Conservation (phyloP, 2,888 invertebrate species). For the Amiota minor region DNA sequence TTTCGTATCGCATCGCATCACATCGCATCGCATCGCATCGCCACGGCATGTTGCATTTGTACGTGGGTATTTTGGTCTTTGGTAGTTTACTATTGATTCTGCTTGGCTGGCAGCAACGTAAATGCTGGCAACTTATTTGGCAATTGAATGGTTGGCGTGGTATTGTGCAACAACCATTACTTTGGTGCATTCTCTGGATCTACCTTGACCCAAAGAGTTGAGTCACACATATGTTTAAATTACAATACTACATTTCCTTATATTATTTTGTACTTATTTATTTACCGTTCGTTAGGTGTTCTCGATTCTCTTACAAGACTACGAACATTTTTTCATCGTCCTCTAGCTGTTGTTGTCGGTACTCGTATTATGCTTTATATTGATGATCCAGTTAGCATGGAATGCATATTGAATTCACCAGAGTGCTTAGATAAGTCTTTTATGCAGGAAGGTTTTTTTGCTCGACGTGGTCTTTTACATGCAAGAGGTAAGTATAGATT, state of each 20-base stretch:
- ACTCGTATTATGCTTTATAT: constrained; percentile 65
- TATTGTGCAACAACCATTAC: constrained; percentile 66
- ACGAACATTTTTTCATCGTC: constrained; percentile 61
- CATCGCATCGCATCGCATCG: background rate
- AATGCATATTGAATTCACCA: constrained; percentile 66
- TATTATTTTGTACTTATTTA: too few species aligned
- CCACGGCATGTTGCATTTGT: constrained; percentile 47
- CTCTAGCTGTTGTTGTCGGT: constrained; percentile 65
- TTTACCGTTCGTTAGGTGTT: constrained; percentile 50
- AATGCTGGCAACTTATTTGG: constrained; percentile 69
- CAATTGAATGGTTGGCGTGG: constrained; percentile 69
- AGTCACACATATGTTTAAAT: constrained; percentile 38
- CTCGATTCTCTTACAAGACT: constrained; percentile 58
- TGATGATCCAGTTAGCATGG: constrained; percentile 69
- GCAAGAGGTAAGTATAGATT: constrained; percentile 58
- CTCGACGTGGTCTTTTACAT: constrained; percentile 66
- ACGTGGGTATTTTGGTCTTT: constrained; percentile 55
- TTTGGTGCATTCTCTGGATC: constrained; percentile 64
- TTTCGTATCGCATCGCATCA: background rate
- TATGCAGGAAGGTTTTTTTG: constrained; percentile 70
- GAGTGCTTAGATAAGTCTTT: constrained; percentile 70
- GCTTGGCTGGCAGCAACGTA: constrained; percentile 62
- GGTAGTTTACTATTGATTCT: constrained; percentile 51
- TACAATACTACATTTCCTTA: constrained; percentile 8
- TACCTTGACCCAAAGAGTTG: constrained; percentile 69